Conservation (phyloP, 2,113 vertebrate genomes). For the Microcebus griseorufus region DNA sequence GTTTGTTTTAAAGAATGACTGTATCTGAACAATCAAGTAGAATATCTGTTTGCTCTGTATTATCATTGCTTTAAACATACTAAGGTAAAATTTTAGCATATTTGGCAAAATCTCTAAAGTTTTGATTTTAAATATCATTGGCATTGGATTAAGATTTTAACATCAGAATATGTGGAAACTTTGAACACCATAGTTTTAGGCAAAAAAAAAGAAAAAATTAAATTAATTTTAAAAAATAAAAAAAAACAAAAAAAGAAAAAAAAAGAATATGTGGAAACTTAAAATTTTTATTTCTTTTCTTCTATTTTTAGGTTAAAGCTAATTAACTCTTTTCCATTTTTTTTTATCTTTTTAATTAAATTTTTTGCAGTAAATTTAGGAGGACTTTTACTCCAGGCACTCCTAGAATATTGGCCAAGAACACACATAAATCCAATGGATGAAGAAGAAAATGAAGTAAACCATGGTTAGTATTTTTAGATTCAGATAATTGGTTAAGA, state of each 20-base stretch:
- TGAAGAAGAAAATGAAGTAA: constrained; percentile 98
- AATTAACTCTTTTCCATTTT: neutral
- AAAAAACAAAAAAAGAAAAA: too few species aligned
- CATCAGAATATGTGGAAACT: neutral
- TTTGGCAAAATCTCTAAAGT: neutral
- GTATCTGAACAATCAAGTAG: neutral
- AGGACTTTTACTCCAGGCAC: constrained; percentile 95
- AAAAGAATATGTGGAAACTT: neutral
- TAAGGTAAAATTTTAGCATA: neutral
- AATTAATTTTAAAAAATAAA: too few species aligned
- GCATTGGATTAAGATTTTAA: constrained; percentile 4
- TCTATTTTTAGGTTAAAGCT: neutral
- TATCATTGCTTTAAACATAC: neutral
- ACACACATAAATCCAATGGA: constrained; percentile 98
- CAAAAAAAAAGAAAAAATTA: too few species aligned
- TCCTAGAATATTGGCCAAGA: constrained; percentile 98
- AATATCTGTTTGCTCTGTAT: neutral
- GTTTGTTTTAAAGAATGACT: neutral
- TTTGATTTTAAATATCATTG: constrained; percentile 10
- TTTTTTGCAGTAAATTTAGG: constrained; percentile 93
- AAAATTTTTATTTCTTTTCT: neutral
- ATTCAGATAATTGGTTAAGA: neutral
- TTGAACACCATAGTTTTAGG: too few species aligned
- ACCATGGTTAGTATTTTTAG: constrained; percentile 87
- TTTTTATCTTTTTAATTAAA: neutral